These are phyloP conservation scores for Lissocephala sabroskyi DNA, from an alignment of 2,888 invertebrate species.

Conservation along the genomic window DNA sequence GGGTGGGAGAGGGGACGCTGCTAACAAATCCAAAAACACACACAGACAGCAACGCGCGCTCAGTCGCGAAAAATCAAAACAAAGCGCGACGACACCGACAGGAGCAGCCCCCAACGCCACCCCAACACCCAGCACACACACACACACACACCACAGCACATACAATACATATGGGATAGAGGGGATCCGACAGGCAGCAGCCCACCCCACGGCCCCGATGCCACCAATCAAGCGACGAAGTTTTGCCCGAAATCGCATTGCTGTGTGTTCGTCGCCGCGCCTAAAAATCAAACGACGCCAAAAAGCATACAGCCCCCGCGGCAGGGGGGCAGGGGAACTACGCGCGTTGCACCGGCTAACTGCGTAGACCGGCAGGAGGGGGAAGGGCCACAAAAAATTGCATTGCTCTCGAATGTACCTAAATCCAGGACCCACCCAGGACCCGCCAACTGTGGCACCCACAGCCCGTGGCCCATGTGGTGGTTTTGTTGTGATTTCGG, in stretches of 20 bases:
- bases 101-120: slow-evolving; percentile 22
- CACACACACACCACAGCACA: slow-evolving; percentile 17
- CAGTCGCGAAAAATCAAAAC: slow-evolving; percentile 65
- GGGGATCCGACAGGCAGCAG: neutral
- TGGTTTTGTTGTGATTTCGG: slow-evolving; percentile 56
- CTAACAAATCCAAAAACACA: slow-evolving; percentile 16
- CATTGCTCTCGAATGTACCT: slow-evolving; percentile 27
- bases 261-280: slow-evolving; percentile 50
- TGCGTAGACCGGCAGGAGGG: slow-evolving; percentile 19
- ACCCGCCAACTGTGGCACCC: slow-evolving; percentile 24
- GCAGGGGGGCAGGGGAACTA: neutral
- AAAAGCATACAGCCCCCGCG: slow-evolving; percentile 45
- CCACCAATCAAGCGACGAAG: slow-evolving; percentile 41
- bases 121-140: slow-evolving; percentile 17
- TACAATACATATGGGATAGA: slow-evolving; percentile 4
- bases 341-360: slow-evolving; percentile 4
- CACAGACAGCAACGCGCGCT: slow-evolving; percentile 37
- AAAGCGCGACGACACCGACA: slow-evolving; percentile 50
- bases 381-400: slow-evolving; percentile 15
- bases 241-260: slow-evolving; percentile 41
- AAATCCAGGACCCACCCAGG: slow-evolving; percentile 10
- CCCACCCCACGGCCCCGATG: neutral
- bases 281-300: slow-evolving; percentile 58
- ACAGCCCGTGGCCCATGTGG: slow-evolving; percentile 35
- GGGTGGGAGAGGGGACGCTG: slow-evolving; percentile 13